Conservation (phyloP, 2,797 vertebrate genomes). For the Thamnophis elegans region DNA sequence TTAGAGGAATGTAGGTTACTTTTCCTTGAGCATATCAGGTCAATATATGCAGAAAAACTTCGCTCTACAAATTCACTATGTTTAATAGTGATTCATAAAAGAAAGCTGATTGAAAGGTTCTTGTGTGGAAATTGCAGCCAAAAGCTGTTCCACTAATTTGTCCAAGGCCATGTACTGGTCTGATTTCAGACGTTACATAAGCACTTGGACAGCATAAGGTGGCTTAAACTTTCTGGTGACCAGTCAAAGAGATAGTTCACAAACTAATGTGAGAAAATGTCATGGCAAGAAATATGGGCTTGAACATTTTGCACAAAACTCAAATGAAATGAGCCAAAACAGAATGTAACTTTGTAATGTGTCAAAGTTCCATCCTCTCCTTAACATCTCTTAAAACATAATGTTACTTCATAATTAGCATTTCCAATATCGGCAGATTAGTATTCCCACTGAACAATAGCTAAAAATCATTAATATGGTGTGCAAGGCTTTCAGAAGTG, state of each 20-base stretch:
- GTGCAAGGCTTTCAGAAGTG: background rate
- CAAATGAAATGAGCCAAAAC: background rate
- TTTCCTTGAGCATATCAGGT: background rate
- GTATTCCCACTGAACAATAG: background rate
- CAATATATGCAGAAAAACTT: background rate
- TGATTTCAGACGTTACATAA: constrained; percentile 23
- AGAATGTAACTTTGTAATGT: background rate
- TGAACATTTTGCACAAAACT: background rate
- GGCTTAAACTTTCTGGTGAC: constrained; percentile 24
- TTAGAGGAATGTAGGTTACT: background rate
- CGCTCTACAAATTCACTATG: background rate
- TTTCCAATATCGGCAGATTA: constrained; percentile 12
- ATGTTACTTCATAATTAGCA: constrained; percentile 8
- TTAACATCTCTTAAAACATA: constrained; percentile 4
- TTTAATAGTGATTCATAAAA: background rate
- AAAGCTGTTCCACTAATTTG: constrained; percentile 13
- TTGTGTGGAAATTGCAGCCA: constrained; percentile 1
- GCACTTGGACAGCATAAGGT: constrained; percentile 15
- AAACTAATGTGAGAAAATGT: constrained; percentile 18
- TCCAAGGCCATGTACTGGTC: background rate
- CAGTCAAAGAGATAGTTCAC: constrained; percentile 19
- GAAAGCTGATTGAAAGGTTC: background rate
- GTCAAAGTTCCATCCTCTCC: background rate
- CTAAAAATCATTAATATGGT: constrained; percentile 2
- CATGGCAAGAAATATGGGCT: background rate